These are phyloP conservation scores for Styela clava DNA, from an alignment of 23 tunicate species.

Conservation along the genomic window DNA sequence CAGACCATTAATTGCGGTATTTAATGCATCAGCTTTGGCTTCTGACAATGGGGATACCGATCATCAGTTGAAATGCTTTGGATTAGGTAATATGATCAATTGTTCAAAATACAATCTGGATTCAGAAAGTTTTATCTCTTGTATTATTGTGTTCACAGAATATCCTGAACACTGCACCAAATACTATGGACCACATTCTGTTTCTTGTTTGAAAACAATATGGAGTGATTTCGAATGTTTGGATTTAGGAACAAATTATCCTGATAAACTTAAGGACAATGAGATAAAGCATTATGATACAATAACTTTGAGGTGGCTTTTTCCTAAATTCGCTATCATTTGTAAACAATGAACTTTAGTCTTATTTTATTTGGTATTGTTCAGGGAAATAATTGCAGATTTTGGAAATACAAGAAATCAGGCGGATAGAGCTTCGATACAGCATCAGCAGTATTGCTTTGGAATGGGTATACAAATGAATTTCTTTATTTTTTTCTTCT, in stretches of 20 bases:
- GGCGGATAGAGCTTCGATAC: not conserved
- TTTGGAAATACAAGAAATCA: not conserved
- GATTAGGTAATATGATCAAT: not conserved
- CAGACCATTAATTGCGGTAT: conserved; percentile 5
- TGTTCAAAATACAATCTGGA: not conserved
- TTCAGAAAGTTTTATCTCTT: not conserved
- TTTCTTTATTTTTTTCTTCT: not conserved
- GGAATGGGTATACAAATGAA: conserved; percentile 10
- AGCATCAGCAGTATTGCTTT: conserved; percentile 17
- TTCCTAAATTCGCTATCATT: not conserved
- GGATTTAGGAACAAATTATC: conserved; percentile 19
- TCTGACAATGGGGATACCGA: conserved; percentile 17
- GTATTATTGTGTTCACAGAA: not conserved
- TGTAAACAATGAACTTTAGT: too few relatives aligned
- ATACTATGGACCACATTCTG: conserved; percentile 24
- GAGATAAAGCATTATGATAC: not conserved
- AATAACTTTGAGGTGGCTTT: not conserved
- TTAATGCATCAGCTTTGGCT: not conserved
- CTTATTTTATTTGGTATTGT: too few relatives aligned
- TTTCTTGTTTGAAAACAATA: conserved; percentile 26
- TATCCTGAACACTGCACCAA: conserved; percentile 19
- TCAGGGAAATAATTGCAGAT: conserved; percentile 1
- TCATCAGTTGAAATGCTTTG: conserved; percentile 15
- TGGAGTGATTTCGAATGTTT: conserved; percentile 25
- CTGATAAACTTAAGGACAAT: not conserved